Percentiles rank a stretch among this genome's conserved stretches.
These are phyloP conservation scores for Calameuta filiformis DNA, from an alignment of 2,888 invertebrate species.

Conservation along the genomic window DNA sequence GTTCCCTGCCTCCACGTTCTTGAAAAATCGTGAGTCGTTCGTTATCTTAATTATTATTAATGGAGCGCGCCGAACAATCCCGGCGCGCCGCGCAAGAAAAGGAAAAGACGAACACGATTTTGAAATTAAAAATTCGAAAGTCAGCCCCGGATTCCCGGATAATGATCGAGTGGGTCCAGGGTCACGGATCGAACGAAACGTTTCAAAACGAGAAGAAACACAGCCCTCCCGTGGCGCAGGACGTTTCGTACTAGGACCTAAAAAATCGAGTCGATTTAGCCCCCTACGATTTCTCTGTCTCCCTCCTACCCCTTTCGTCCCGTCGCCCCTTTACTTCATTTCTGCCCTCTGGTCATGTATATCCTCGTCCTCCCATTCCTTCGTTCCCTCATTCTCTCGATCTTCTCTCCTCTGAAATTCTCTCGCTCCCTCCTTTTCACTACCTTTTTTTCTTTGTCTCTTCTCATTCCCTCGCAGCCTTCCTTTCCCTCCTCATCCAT, in stretches of 20 bases:
- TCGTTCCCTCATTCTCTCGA: neutral
- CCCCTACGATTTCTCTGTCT: neutral
- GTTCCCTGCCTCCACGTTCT: conserved; percentile 16
- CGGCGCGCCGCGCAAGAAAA: conserved; percentile 7
- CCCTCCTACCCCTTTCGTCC: conserved; percentile 7
- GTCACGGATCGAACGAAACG: conserved; percentile 48
- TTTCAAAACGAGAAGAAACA: conserved; percentile 59
- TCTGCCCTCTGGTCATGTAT: neutral
- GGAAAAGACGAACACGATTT: conserved; percentile 20
- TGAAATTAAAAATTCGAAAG: conserved; percentile 24
- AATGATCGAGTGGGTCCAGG: conserved; percentile 21
- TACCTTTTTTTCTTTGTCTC: neutral
- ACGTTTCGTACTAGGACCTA: conserved; percentile 42
- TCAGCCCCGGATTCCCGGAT: conserved; percentile 24
- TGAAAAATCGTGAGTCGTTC: conserved; percentile 23
- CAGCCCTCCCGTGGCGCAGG: conserved; percentile 57
- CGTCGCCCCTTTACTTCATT: neutral
- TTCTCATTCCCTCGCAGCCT: neutral
- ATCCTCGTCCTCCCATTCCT: neutral
- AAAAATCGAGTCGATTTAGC: conserved; percentile 60
- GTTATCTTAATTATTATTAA: conserved; percentile 25
- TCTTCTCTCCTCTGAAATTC: neutral
- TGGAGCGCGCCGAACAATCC: conserved; percentile 21
- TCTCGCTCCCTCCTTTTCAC: neutral
- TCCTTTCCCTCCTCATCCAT: neutral